These are phyloP conservation scores for Metaphire vulgaris DNA, from an alignment of 1,140 invertebrate genomes.

Conservation along the genomic window DNA sequence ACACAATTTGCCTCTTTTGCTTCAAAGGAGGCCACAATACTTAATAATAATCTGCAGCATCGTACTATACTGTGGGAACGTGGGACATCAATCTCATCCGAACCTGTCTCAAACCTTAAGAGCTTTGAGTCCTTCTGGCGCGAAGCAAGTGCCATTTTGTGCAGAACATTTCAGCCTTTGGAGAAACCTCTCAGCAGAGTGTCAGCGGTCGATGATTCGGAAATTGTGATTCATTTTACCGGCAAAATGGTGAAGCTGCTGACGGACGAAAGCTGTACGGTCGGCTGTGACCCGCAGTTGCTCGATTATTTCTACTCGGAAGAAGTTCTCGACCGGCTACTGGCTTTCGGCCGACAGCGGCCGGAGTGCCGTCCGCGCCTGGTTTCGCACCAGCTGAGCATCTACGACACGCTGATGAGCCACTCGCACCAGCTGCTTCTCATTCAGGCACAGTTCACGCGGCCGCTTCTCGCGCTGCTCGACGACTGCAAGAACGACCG, in stretches of 20 bases:
- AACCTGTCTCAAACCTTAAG: background rate
- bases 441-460: constrained; percentile 80
- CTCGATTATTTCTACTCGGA: too few species aligned
- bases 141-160: background rate
- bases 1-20: too few species aligned
- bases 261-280: background rate
- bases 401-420: constrained; percentile 57
- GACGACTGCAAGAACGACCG: constrained; percentile 66
- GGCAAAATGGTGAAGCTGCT: background rate
- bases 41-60: too few species aligned
- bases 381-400: background rate
- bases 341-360: too few species aligned
- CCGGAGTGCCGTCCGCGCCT: too few species aligned
- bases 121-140: background rate
- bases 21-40: too few species aligned
- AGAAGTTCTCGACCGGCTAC: too few species aligned
- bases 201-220: background rate
- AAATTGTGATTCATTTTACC: background rate
- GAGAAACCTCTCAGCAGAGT: background rate
- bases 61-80: too few species aligned
- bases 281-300: too few species aligned
- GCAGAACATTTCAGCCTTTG: background rate
- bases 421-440: constrained; percentile 65
- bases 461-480: constrained; percentile 75
- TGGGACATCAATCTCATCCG: too few species aligned